Evolutionary conservation across 2,113 vertebrate species (phyloP).

Genomic region (Misgurnus anguillicaudatus): DNA sequence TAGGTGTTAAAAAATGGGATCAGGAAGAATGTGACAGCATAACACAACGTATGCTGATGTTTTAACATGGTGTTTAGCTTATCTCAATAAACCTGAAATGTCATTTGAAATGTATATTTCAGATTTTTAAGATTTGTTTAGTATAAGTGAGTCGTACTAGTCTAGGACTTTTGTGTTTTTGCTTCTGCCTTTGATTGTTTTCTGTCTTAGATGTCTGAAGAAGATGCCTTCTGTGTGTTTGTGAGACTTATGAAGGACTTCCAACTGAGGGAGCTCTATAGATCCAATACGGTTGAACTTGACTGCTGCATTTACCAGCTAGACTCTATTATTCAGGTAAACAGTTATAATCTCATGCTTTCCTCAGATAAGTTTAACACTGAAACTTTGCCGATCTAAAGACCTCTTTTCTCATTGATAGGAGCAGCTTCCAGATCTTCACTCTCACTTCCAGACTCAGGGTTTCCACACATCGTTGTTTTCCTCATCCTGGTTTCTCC

Average conservation of each 20-base stretch:
- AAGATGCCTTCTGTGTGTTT: slow-evolving; percentile 97
- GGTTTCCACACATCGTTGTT: slow-evolving; percentile 98
- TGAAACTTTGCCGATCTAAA: neutral
- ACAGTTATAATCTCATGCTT: neutral
- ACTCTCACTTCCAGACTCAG: slow-evolving; percentile 94
- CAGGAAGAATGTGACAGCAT: no score
- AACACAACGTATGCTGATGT: no score
- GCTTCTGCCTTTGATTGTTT: neutral
- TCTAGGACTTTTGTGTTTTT: neutral
- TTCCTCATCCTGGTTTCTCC: slow-evolving; percentile 97
- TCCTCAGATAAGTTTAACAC: no score
- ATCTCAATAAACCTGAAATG: no score
- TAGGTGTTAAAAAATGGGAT: no score
- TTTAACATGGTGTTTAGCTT: no score
- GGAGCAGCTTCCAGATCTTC: slow-evolving; percentile 92
- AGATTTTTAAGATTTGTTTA: no score
- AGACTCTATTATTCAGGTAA: slow-evolving; percentile 97
- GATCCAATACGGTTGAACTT: slow-evolving; percentile 93
- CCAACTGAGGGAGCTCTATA: slow-evolving; percentile 94
- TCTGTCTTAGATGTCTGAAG: slow-evolving; percentile 92
- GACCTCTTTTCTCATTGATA: slow-evolving; percentile 52
- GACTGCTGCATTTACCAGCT: slow-evolving; percentile 99
- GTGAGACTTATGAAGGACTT: slow-evolving; percentile 99
- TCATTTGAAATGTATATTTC: no score
- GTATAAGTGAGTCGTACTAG: no score